Base-by-base conservation (phyloP, 2,797 vertebrate species). In the Eupleurogrammus muticus region DNA sequence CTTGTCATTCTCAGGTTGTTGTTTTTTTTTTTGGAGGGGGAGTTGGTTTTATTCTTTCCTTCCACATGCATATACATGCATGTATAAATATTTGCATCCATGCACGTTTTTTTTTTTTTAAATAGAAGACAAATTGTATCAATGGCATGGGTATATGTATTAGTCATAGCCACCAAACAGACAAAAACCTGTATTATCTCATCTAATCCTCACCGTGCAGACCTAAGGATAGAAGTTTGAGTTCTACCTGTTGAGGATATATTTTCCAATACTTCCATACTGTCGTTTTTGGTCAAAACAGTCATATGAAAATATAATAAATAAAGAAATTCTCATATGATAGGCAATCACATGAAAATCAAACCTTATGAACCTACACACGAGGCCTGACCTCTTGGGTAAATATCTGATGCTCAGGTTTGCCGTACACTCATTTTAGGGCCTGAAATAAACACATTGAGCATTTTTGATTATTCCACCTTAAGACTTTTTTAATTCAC, bases 71-170 rank as follows among this genome's bases (percentile, higher is more conserved):
- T 12, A 32, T 32, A 32, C 49, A 1, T 50, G 19, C 12, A 58
- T 60, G 23, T 61, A 51, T 51, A 0, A n/a, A 16, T 24, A 7
- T 42, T 11, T 4, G 9, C 52, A 10, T 9, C 12, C 5, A 49
- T 59, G 40, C 40, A 14, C 66, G 60, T 55, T 23, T 48, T 38
- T 51, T 23, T 48, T 38, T 51, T 24, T 16, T 35, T 28, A 28
- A 36, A 36, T 40, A 28, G 50, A 54, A 59, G 14, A 10, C 23
- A 16, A 34, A 53, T 35, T 66, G 8, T 9, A 66, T 49, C 24
- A 42, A 47, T 23, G 46, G 40, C 7, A 10, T 52, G 47, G 47
- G 2, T 34, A 34, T 34, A 34, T 13, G 38, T 35, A 51, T 50
- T 16, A 28, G 42, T 60, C 14, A 34, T 65, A 28, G 54, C 21